A percentile compares a stretch with the other conserved stretches of the same genome.
Evolutionary conservation across 2,113 vertebrate species (phyloP).

Genomic region (Lepus timidus): DNA sequence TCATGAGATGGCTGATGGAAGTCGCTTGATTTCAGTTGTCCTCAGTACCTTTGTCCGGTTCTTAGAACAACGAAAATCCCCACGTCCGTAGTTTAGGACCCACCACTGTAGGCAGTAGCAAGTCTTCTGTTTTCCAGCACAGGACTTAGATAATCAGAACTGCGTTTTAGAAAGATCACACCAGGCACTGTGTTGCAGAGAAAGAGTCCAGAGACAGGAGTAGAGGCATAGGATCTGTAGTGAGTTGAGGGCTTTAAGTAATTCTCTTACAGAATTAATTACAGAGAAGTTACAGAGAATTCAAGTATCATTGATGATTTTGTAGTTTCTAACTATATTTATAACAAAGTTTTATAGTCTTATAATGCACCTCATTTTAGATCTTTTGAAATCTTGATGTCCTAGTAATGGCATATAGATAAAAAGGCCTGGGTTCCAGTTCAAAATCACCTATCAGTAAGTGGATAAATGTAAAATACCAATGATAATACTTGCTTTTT

Average conservation of each 20-base stretch:
- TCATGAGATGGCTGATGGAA: not conserved
- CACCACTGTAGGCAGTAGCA: not conserved
- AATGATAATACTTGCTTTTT: not conserved
- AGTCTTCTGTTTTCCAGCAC: not conserved
- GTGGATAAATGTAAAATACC: constrained; percentile 2
- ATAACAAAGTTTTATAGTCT: not conserved
- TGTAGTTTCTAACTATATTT: constrained; percentile 6
- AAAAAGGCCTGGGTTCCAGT: constrained; percentile 13
- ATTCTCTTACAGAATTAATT: not conserved
- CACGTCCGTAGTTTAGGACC: not conserved
- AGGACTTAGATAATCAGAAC: not conserved
- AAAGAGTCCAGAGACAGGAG: not conserved
- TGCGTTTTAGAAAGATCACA: not conserved
- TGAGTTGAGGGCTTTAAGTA: not conserved
- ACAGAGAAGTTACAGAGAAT: not conserved
- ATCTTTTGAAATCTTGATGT: not conserved
- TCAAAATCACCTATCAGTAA: not conserved
- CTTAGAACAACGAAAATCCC: not conserved
- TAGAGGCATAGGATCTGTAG: not conserved
- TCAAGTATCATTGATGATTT: not conserved
- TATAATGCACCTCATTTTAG: not conserved
- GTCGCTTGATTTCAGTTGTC: not conserved
- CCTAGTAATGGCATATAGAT: not conserved
- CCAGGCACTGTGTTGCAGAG: not conserved
- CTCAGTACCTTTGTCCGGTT: not conserved